A percentile compares a stretch with the other conserved stretches of the same genome.
These are phyloP conservation scores for Chrysaora quinquecirrha DNA, from an alignment of 30 jellyfish, hydroid and myxozoan species.

Conservation along the genomic window DNA sequence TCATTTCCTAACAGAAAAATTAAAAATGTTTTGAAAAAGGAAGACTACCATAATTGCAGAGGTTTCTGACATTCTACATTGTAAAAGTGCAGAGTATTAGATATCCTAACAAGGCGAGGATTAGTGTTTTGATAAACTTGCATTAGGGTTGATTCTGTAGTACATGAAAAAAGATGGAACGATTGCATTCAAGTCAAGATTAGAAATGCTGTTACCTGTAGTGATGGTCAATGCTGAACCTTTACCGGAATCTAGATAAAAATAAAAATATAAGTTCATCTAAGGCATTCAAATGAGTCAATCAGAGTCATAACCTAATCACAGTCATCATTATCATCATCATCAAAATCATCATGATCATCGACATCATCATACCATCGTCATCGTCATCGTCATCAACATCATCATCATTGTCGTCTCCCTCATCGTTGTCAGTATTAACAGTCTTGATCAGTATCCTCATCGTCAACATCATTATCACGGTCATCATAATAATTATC, in stretches of 20 bases:
- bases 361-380: neutral
- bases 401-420: too few relatives aligned
- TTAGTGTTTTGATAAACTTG: neutral
- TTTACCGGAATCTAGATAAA: constrained; percentile 46
- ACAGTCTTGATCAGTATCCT: too few relatives aligned
- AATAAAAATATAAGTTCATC: neutral
- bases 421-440: too few relatives aligned
- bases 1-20: constrained; percentile 33
- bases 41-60: neutral
- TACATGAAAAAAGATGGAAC: neutral
- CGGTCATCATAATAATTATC: too few relatives aligned
- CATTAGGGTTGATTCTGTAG: neutral
- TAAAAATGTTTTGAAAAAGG: neutral
- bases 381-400: too few relatives aligned
- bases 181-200: neutral
- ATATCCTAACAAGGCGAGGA: neutral
- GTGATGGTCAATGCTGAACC: constrained; percentile 54
- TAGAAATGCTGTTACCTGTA: constrained; percentile 15
- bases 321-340: neutral
- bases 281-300: neutral
- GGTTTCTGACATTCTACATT: neutral
- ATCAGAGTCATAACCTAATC: neutral
- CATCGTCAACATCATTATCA: too few relatives aligned
- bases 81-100: neutral
- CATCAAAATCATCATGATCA: neutral